Evolutionary conservation across 1,140 invertebrate genomes (phyloP), one percentile per base, ranked within the genome.

Genomic region (Eubasilissa regina): DNA sequence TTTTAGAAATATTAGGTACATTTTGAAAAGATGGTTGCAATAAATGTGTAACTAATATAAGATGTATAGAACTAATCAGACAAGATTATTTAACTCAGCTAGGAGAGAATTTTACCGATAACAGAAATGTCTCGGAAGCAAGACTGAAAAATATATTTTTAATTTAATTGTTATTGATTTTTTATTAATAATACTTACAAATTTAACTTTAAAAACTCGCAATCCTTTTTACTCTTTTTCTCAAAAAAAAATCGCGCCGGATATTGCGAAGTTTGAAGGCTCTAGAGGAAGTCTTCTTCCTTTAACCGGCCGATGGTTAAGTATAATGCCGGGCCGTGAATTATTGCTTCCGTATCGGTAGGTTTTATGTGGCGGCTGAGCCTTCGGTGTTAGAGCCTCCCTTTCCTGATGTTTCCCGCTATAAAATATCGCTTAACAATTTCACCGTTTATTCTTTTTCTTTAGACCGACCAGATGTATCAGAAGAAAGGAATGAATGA

Each of bases 271-370:
- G 66, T 70, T 70, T 70, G 66, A 70, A 70, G 66, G 15, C 48
- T 70, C 47, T 70, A 70, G 45, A 45, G 66, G 66, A 70, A 70
- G 66, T 35, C 47, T 48, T 51, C 45, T 70, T 70, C 66, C 66
- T 45, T 70, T 70, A 70, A 48, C 66, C 66, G 66, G 47, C 66
- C 66, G 66, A 21, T 70, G 66, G 66, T 70, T 70, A 70, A 70
- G 66, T 70, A 70, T 70, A 70, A 70, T 48, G 45, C 66, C 47
- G 47, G 7, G 45, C 51, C 13, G 64, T 68, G 66, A 70, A 70
- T 70, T 70, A 70, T 70, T 48, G 48, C 66, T 70, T 70, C 66
- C 66, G 66, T 17, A 51, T 70, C 66, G 45, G 66, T 70, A n/a
- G 47, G 66, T 45, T 70, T 70, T 70, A 70, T 70, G 66, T 51